Conservation (phyloP, 2,113 vertebrate genomes). For the Dicentrarchus labrax region DNA sequence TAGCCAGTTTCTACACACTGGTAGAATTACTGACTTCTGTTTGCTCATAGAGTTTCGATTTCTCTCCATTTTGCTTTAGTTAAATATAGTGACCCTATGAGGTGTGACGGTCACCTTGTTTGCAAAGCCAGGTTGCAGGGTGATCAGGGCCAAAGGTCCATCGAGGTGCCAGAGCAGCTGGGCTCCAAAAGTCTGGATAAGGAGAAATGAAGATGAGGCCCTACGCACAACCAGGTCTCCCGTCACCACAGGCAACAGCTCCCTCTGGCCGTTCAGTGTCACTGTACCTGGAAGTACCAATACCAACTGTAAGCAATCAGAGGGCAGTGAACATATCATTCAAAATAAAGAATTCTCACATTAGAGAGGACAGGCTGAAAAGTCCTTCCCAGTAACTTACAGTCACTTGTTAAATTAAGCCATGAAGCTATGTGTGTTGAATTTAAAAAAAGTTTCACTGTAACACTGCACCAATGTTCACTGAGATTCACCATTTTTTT, state of each 20-base stretch:
- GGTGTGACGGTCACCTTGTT: conserved; percentile 82
- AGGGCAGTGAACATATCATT: neutral
- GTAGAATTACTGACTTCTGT: neutral
- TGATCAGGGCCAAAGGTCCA: conserved; percentile 84
- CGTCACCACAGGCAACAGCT: conserved; percentile 84
- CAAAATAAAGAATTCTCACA: neutral
- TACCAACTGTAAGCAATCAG: neutral
- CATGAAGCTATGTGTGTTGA: neutral
- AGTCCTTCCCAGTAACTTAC: neutral
- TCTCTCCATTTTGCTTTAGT: neutral
- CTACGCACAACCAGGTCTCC: conserved; percentile 81
- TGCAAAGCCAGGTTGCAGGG: conserved; percentile 88
- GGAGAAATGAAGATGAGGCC: conserved; percentile 89
- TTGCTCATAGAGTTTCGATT: neutral
- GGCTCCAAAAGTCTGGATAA: conserved; percentile 86
- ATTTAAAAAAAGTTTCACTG: too few species aligned
- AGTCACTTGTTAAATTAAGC: neutral
- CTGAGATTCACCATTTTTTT: too few species aligned
- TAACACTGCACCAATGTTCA: too few species aligned
- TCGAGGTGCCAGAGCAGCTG: conserved; percentile 89
- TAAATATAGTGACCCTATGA: neutral
- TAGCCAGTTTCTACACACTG: neutral
- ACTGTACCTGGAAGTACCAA: conserved; percentile 82
- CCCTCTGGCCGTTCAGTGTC: conserved; percentile 83
- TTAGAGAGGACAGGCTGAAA: neutral